Evolutionary conservation across 2,797 vertebrate species (phyloP), one percentile per base, ranked within the genome.

Genomic region (Gymnoscopelus braueri): DNA sequence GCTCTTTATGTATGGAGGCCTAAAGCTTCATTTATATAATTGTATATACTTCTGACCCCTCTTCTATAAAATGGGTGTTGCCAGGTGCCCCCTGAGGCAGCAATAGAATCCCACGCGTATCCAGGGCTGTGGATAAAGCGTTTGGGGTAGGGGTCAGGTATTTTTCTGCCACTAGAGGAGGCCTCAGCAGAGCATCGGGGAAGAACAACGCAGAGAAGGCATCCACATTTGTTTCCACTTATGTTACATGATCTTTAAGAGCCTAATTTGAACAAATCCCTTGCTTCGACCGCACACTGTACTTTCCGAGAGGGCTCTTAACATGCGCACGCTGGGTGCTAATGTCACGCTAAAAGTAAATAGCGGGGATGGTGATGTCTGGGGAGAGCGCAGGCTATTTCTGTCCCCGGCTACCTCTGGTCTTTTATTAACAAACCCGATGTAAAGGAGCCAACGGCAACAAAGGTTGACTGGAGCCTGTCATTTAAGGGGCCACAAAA

Each of bases 211-310:
- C 73, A 64, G 79, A 57, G 71, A 66, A 89, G 81, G 69, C 76
- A 65, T 89, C 83, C 89, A 91, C 92, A 93, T 94, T 93, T 93
- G 91, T 91, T 94, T 94, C 91, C 90, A 92, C 89, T 94, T 92
- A 90, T 84, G 91, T 91, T 92, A 92, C 89, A 88, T 87, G 90
- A 94, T 93, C 90, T 93, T 91, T 89, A 87, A 89, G 93, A 88
- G 87, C 86, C 91, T 94, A 91, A 93, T 94, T 93, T 93, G 93
- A 91, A 93, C 92, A 93, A 93, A 93, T 93, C 92, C 90, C 84
- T 79, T 14, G 59, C 83, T 84, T 67, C 68, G 67, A 92, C 91
- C 92, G 11, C 91, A 93, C 84, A 89, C 82, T 89, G 83, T 89
- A 91, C 87, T 87, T 87, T 89, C 71, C 65, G 71, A 87, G 87